These are phyloP conservation scores for Pogonus chalceus DNA, from an alignment of 1,140 invertebrate genomes.

Conservation along the genomic window DNA sequence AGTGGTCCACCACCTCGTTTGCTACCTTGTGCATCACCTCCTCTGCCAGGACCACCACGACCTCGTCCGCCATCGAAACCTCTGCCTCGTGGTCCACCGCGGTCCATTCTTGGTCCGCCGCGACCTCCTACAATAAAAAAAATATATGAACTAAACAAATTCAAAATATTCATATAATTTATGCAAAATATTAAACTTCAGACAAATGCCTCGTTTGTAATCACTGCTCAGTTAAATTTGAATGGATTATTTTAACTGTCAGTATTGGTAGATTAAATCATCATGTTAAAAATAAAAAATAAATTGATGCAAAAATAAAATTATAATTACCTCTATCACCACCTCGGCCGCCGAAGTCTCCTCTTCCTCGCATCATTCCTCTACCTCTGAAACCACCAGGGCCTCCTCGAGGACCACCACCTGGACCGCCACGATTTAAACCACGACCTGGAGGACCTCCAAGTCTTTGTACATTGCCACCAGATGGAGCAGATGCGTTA, in stretches of 20 bases:
- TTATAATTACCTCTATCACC: slow-evolving; percentile 14
- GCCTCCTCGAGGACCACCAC: slow-evolving; percentile 11
- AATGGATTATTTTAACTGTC: no score
- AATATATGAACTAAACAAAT: no score
- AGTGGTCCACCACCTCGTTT: slow-evolving; percentile 6
- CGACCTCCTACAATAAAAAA: background rate
- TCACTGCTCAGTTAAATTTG: no score
- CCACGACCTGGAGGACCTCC: slow-evolving; percentile 11
- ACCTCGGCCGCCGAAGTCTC: slow-evolving; percentile 15
- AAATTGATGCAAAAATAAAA: no score
- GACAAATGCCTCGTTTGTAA: no score
- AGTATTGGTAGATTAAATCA: no score
- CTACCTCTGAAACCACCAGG: slow-evolving; percentile 11
- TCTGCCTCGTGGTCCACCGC: slow-evolving; percentile 13
- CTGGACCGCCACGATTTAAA: slow-evolving; percentile 8
- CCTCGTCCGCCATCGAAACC: slow-evolving; percentile 15
- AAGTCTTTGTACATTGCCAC: slow-evolving; percentile 1
- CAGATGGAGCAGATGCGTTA: background rate
- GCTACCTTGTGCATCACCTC: slow-evolving; percentile 5
- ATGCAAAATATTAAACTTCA: no score
- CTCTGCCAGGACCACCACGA: slow-evolving; percentile 13
- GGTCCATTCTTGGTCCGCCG: slow-evolving; percentile 4
- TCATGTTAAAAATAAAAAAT: no score
- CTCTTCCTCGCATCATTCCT: slow-evolving; percentile 5
- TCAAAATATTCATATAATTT: no score